Conservation (phyloP, 1,140 invertebrate species). For the Heliconius himera region DNA sequence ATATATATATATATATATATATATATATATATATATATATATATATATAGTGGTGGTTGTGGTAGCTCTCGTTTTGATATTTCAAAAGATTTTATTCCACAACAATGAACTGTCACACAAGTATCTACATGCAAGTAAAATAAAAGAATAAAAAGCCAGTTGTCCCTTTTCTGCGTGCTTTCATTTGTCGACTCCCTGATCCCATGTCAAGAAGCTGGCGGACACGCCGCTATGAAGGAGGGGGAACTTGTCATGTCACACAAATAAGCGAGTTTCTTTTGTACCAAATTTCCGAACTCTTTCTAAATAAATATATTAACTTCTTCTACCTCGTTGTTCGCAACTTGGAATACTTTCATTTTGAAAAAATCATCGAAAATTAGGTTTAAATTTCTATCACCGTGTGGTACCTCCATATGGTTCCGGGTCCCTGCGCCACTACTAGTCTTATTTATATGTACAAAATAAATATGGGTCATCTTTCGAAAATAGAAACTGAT, state of each 20-base stretch:
- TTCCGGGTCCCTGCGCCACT: too few relatives aligned
- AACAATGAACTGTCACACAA: not conserved
- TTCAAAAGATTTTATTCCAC: not conserved
- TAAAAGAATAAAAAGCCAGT: not conserved
- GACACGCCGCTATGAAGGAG: not conserved
- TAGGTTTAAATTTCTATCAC: too few relatives aligned
- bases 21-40: too few relatives aligned
- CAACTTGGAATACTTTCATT: too few relatives aligned
- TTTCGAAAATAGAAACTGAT: too few relatives aligned
- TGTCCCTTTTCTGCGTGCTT: not conserved
- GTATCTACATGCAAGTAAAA: not conserved
- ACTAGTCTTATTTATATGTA: too few relatives aligned
- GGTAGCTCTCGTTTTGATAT: not conserved
- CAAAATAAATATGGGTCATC: too few relatives aligned
- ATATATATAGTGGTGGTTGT: too few relatives aligned
- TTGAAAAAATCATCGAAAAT: too few relatives aligned
- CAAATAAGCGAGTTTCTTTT: conserved; percentile 1
- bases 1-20: too few relatives aligned
- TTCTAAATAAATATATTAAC: not conserved
- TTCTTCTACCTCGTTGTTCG: not conserved
- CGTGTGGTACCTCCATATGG: too few relatives aligned
- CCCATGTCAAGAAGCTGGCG: conserved; percentile 1
- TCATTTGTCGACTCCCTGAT: conserved; percentile 1
- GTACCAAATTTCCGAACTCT: not conserved
- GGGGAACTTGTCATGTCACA: not conserved